These are phyloP conservation scores for Nomada flava DNA, from an alignment of 2,888 invertebrate species.

Conservation along the genomic window DNA sequence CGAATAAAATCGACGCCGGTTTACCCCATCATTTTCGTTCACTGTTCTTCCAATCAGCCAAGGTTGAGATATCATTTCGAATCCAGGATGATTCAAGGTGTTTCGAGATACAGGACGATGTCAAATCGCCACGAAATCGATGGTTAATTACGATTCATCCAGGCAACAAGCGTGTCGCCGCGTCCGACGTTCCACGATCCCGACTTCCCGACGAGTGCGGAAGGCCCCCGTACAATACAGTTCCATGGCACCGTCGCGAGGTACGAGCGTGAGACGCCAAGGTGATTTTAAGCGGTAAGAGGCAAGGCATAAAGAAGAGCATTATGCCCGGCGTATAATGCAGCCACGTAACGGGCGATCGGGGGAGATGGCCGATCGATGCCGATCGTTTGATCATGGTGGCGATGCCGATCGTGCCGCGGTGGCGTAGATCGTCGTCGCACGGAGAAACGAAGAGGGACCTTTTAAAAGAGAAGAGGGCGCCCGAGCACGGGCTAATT, in stretches of 20 bases:
- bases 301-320: slow-evolving; percentile 73
- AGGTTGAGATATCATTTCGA: too few species aligned
- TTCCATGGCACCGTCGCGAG: neutral
- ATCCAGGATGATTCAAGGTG: too few species aligned
- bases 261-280: slow-evolving; percentile 39
- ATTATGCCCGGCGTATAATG: slow-evolving; percentile 76
- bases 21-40: too few species aligned
- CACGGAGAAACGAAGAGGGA: slow-evolving; percentile 43
- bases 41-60: too few species aligned
- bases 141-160: slow-evolving; percentile 8
- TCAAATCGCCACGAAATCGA: neutral
- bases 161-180: neutral
- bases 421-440: slow-evolving; percentile 52
- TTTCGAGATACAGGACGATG: too few species aligned
- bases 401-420: slow-evolving; percentile 62
- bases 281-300: slow-evolving; percentile 70
- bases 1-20: too few species aligned
- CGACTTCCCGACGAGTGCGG: slow-evolving; percentile 37
- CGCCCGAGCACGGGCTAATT: slow-evolving; percentile 61
- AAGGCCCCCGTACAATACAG: slow-evolving; percentile 13
- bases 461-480: slow-evolving; percentile 55
- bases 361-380: slow-evolving; percentile 77
- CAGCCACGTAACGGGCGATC: slow-evolving; percentile 78
- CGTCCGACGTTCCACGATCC: neutral
- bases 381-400: slow-evolving; percentile 78